Evolutionary conservation across 2,888 invertebrate genomes (phyloP).

Genomic region (Epirrhoe alternata): DNA sequence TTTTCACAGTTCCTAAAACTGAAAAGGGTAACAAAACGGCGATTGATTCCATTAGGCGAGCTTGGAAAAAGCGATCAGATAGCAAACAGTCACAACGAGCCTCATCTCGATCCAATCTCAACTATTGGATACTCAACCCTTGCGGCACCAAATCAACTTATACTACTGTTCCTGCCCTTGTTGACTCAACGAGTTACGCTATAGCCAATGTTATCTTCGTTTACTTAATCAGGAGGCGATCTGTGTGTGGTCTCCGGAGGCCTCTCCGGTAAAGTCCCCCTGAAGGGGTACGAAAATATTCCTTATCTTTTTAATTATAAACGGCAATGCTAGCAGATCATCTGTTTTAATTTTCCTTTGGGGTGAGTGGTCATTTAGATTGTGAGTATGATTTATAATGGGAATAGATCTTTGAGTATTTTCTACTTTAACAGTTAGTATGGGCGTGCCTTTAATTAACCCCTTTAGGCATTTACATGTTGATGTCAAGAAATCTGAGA

Average conservation of each 20-base stretch:
- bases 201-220: constrained; percentile 82
- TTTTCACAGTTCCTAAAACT: neutral
- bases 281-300: constrained; percentile 81
- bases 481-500: too few species aligned
- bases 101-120: constrained; percentile 80
- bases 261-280: constrained; percentile 64
- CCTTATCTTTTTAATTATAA: constrained; percentile 85
- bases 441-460: too few species aligned
- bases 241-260: constrained; percentile 74
- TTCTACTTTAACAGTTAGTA: neutral
- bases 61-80: constrained; percentile 52
- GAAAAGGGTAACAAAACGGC: constrained; percentile 16
- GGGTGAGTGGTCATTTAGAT: constrained; percentile 27
- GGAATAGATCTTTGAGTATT: neutral
- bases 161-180: constrained; percentile 73
- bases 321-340: constrained; percentile 75
- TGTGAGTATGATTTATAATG: constrained; percentile 24
- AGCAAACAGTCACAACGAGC: constrained; percentile 62
- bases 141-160: constrained; percentile 82
- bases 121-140: constrained; percentile 79
- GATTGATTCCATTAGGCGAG: constrained; percentile 20
- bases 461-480: too few species aligned
- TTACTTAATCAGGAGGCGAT: constrained; percentile 82
- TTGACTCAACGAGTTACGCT: constrained; percentile 82
- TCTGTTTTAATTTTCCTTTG: constrained; percentile 79